These are phyloP conservation scores for Octomys mimax DNA, from an alignment of 2,797 vertebrate species.

Conservation along the genomic window DNA sequence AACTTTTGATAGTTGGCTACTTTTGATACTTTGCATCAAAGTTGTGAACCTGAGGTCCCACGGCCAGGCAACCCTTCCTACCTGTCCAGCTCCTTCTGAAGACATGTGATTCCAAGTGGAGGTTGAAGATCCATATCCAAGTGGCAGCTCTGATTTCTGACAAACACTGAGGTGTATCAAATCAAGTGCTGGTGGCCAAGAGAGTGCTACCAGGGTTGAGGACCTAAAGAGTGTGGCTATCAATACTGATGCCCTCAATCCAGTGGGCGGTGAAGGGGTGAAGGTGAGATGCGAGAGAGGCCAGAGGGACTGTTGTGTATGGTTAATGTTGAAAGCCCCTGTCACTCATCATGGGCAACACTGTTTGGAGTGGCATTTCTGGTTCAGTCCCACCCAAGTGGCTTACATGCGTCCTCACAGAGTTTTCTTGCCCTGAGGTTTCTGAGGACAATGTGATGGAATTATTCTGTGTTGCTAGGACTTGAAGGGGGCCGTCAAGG, in stretches of 20 bases:
- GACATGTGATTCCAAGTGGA: neutral
- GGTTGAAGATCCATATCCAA: neutral
- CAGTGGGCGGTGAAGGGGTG: neutral
- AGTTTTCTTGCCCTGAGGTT: neutral
- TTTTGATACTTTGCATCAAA: neutral
- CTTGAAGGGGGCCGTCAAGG: neutral
- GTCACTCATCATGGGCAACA: neutral
- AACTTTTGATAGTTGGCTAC: neutral
- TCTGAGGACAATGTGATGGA: neutral
- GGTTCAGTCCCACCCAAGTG: neutral
- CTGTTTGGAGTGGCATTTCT: neutral
- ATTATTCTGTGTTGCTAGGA: neutral
- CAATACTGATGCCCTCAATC: neutral
- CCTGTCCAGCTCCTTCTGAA: neutral
- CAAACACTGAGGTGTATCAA: neutral
- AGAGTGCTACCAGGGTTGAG: neutral
- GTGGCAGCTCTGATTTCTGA: neutral
- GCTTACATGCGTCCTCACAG: neutral
- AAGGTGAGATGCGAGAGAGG: constrained; percentile 17
- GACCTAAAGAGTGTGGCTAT: neutral
- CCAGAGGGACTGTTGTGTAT: constrained; percentile 25
- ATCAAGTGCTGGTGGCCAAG: constrained; percentile 21
- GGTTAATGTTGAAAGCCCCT: constrained; percentile 48
- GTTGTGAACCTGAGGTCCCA: neutral
- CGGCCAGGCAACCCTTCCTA: neutral